phyloP scores from a whole-genome alignment of 2,797 vertebrate genomes.

The Takifugu rubripes region DNA sequence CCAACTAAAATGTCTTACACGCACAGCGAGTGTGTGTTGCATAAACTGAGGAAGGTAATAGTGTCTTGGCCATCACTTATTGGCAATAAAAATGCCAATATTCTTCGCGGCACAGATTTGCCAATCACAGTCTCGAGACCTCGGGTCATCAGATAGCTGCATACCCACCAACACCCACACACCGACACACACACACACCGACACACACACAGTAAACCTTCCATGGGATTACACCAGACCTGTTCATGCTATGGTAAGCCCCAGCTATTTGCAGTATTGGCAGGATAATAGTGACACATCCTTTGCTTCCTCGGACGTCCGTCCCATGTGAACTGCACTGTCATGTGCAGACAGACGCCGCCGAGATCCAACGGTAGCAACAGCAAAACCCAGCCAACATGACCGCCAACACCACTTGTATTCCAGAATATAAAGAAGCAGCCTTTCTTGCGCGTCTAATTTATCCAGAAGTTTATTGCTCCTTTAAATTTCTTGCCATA shows the following conservation, averaged over 20 bases:
- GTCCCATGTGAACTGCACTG: conserved; percentile 13
- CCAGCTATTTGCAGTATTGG: conserved; percentile 64
- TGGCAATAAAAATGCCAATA: conserved; percentile 1
- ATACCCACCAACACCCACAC: conserved; percentile 33
- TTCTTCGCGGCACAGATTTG: not conserved
- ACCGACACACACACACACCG: conserved; percentile 19
- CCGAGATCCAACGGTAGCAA: no score
- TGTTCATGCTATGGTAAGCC: conserved; percentile 67
- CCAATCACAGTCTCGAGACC: conserved; percentile 30
- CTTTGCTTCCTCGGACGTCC: conserved; percentile 26
- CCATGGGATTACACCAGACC: conserved; percentile 60
- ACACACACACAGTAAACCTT: conserved; percentile 33
- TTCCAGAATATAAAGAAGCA: no score
- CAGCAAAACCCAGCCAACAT: no score
- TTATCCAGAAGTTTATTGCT: no score
- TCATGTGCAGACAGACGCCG: not conserved
- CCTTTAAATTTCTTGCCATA: no score
- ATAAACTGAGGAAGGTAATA: not conserved
- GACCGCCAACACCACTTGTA: no score
- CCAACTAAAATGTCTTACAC: not conserved
- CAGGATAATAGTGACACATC: conserved; percentile 57
- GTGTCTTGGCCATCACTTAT: not conserved
- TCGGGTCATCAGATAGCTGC: conserved; percentile 37
- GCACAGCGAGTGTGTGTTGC: not conserved
- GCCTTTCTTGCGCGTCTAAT: no score